Base-by-base conservation (phyloP, 2,888 invertebrate genomes). In the Stramonita haemastoma region DNA sequence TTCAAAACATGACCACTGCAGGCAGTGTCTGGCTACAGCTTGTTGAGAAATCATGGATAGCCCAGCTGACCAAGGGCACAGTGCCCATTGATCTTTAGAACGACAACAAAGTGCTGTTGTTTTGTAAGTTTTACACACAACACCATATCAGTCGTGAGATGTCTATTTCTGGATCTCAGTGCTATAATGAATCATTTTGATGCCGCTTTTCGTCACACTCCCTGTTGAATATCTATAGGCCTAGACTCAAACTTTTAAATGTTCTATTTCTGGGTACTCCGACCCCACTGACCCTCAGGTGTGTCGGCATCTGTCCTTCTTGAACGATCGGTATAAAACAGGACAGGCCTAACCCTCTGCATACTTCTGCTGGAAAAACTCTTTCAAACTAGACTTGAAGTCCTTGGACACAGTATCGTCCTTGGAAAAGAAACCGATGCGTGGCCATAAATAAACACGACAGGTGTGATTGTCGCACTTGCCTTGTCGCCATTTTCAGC, bases 401-500 rank as follows among this genome's bases (percentile, higher is more conserved):
- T 26, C 26, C 5, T 46, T 15, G 46, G 26, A 83, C 36, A 29
- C 36, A 83, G 81, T 36, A 26, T 83, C 22, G 81, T 46, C 81
- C 81, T 83, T 83, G 81, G 36, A 26, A 19, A 46, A 83, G 26
- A 46, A 83, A 83, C 81, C 13, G 81, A 83, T 83, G 81, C 36
- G 46, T 46, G 81, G 81, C 11, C 81, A 46, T 36, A 83, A 83
- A 83, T 83, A 83, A 83, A 83, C 36, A 29, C 81, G 46, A 46
- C 81, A 83, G 81, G 81, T 83, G 81, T 83, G 81, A 79, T 32
- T 57, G 36, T 57, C 56, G 92, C 90, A 46, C 81, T 90, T 85
- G 79, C 36, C 11, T n/a, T 90, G 66, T 83, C 77, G 88, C 88
- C 88, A 88, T 88, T 57, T 88, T 88, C 81, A 66, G 32, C 36